Evolutionary conservation across 2,888 invertebrate species (phyloP), one percentile per base, ranked within the genome.

Genomic region (Hydraecia micacea): DNA sequence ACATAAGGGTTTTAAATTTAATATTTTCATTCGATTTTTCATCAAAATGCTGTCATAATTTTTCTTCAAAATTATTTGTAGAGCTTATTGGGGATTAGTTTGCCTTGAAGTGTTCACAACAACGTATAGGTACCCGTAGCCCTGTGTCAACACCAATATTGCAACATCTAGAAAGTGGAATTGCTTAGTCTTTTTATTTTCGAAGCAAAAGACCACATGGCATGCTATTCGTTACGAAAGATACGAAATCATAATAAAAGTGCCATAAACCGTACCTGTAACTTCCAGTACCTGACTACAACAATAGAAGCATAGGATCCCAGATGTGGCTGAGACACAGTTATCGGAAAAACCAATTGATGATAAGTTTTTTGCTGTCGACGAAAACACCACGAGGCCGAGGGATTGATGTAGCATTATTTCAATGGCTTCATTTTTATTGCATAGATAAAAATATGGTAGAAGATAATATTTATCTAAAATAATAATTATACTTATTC

Each of bases 351-450:
- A 77, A 75, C 79, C 70, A 68, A 85, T 67, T 55, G 65, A 71
- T 46, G 67, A 81, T 68, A 75, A 73, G 60, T 55, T 81, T 77
- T 80, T 84, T 80, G 46, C n/a, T n/a, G 25, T 73, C 13, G 39
- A 39, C 25, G 5, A 86, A 86, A 86, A 79, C 73, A 86, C 87
- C 86, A 85, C 81, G 78, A 72, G 77, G 68, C 81, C 81, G 78
- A 72, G 77, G 68, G 2, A 32, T 76, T 32, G 25, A 13, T 71
- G 13, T 5, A 18, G 46, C 36, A 15, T 8, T 32, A 4, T 58
- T 55, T 36, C 18, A 66, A 81, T 18, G 21, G 52, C 15, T 39
- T 77, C 11, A 18, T 42, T 70, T 65, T 58, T 66, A 28, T 8
- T 58, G 2, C 9, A 15, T 15, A 77, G 8, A 52, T 18, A 76